Base-by-base conservation (phyloP, 53 echinoderm and acorn worm genomes). In the Paelopatides confundens region DNA sequence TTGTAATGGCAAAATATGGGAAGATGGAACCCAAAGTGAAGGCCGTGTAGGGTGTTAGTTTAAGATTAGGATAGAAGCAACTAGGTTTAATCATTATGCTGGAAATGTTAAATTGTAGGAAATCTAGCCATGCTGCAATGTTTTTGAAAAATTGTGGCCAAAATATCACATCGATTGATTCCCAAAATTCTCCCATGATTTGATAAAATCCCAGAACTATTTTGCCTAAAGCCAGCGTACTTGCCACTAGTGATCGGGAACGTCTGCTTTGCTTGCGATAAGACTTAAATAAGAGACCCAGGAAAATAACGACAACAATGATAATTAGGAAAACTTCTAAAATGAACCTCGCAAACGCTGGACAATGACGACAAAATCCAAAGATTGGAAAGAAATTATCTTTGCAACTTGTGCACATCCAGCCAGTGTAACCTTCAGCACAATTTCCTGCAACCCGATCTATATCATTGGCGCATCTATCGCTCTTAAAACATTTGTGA, bases 381-480 rank as follows among this genome's bases (percentile, higher is more conserved):
- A 82, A n/a, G 3, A 82, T 62, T 8, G 62, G 82, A 40, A 63
- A 82, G 35, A 52, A 62, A n/a, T 34, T 52, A 14, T 76, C 3
- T 5, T 76, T 26, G 29, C 87, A 87, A 11, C 26, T n/a, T 36
- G 87, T 35, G 26, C 87, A 87, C 76, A 87, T 53, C 87, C 87
- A 87, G 7, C 87, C 87, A 58, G 62, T 76, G 51, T 76, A 87
- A 21, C 87, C 87, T 26, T 34, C 37, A 1, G 53, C 63, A 40
- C 87, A 87, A 18, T 77, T 77, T 7, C 67, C 52, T 12, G 39
- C 18, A 26, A 77, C 58, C 12, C 26, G 17, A 11, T 36, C 37
- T 6, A 43, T 50, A n/a, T 68, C 31, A 27, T 83, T 83, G 3
- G 29, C 33, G 47, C 88, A 87, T 69, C 63, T 87, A 26, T 15